Conservation (phyloP, 2,113 vertebrate species). For the Osmerus eperlanus region DNA sequence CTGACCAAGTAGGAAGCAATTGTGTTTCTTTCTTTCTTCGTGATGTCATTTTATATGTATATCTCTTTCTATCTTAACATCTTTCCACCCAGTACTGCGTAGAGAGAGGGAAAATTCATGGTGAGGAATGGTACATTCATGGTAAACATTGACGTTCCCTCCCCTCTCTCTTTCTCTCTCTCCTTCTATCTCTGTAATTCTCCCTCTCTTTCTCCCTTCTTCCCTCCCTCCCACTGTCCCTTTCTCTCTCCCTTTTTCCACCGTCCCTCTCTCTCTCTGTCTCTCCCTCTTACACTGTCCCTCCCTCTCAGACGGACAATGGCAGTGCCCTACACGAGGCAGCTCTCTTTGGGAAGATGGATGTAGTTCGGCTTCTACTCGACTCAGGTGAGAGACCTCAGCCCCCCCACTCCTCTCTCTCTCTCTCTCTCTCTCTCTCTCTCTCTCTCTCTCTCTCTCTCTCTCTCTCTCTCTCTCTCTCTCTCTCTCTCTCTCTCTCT, state of each 20-base stretch:
- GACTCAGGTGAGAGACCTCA: constrained; percentile 82
- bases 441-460: too few relatives aligned
- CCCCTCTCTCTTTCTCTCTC: constrained; percentile 17
- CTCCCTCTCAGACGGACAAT: constrained; percentile 85
- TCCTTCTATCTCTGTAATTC: not conserved
- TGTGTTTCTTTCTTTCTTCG: too few relatives aligned
- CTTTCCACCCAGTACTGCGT: too few relatives aligned
- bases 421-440: not conserved
- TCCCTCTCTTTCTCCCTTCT: constrained; percentile 22
- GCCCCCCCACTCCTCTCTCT: not conserved
- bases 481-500: too few relatives aligned
- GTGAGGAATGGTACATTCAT: not conserved
- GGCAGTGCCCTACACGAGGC: constrained; percentile 95
- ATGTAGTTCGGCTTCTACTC: constrained; percentile 90
- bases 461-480: too few relatives aligned
- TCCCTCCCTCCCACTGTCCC: constrained; percentile 14
- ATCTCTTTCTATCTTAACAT: too few relatives aligned
- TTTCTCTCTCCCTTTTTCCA: not conserved
- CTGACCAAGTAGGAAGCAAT: too few relatives aligned
- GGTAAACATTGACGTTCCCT: constrained; percentile 20
- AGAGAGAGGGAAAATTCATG: constrained; percentile 7
- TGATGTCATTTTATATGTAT: too few relatives aligned
- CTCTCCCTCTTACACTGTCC: constrained; percentile 15
- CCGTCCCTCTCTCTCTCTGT: constrained; percentile 13
- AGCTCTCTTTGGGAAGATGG: constrained; percentile 93